Percentiles rank a stretch among this genome's conserved stretches.
Conservation (phyloP, 2,888 invertebrate species). For the Micoletzkya japonica region DNA sequence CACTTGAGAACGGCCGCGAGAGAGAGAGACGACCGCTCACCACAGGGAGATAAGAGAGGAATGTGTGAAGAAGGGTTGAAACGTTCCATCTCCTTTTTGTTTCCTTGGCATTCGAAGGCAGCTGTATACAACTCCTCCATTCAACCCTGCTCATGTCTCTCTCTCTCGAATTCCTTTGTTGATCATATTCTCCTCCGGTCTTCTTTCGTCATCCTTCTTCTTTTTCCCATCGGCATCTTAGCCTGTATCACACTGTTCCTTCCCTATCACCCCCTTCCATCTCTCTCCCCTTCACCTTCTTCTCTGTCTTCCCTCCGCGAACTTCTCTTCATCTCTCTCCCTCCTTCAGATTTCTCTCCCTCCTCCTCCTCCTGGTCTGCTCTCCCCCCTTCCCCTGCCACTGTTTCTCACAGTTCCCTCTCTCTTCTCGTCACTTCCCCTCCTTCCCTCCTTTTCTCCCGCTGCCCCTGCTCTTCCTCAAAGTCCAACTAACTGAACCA, state of each 20-base stretch:
- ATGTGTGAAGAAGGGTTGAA: no score
- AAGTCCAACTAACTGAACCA: no score
- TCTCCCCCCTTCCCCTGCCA: not conserved
- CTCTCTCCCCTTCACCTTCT: not conserved
- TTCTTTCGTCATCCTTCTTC: not conserved
- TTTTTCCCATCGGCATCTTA: not conserved
- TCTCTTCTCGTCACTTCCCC: not conserved
- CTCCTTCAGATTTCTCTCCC: not conserved
- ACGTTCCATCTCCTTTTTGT: no score
- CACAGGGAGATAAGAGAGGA: no score
- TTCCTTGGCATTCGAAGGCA: no score
- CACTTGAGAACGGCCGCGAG: no score
- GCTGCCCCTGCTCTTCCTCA: no score
- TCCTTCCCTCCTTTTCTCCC: not conserved
- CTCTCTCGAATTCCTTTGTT: no score
- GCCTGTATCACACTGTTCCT: not conserved
- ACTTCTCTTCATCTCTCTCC: not conserved
- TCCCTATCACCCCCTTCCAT: not conserved
- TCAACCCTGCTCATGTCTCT: no score
- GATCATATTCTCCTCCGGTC: not conserved
- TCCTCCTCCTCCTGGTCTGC: not conserved
- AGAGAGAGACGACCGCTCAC: no score
- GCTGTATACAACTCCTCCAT: no score
- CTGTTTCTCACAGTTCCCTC: not conserved
- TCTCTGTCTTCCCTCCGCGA: not conserved